Evolutionary conservation across 2,113 vertebrate genomes (phyloP).

Genomic region (Xiphorhynchus elegans): DNA sequence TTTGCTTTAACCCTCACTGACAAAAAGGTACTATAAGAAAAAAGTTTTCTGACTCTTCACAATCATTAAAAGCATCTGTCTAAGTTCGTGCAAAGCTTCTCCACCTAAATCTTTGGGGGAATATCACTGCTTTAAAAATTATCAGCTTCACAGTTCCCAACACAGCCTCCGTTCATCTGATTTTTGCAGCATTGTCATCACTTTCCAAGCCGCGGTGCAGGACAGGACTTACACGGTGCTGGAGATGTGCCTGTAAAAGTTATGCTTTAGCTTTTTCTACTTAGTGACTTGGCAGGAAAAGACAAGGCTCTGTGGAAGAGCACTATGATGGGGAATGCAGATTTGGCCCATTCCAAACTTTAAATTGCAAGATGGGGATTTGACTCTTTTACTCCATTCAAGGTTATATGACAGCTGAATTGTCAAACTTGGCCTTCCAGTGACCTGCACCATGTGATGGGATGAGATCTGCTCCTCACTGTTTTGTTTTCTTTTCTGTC

Average conservation of each 20-base stretch:
- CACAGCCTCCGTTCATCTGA: neutral
- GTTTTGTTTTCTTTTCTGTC: neutral
- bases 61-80: constrained; percentile 1
- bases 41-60: neutral
- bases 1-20: constrained; percentile 52
- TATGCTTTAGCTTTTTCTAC: neutral
- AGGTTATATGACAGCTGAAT: constrained; percentile 30
- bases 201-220: neutral
- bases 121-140: neutral
- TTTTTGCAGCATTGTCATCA: neutral
- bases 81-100: neutral
- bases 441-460: constrained; percentile 7
- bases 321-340: constrained; percentile 1
- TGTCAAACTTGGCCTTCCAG: constrained; percentile 47
- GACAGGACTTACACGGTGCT: neutral
- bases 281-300: constrained; percentile 13
- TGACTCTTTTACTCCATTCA: neutral
- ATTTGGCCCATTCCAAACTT: neutral
- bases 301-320: neutral
- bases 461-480: neutral
- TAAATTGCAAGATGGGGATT: constrained; percentile 12
- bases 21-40: constrained; percentile 29
- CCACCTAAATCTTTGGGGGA: constrained; percentile 7
- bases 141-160: neutral
- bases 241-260: neutral